phyloP scores from a whole-genome alignment of 2,797 vertebrate species.

The Sebastes glaucus region DNA sequence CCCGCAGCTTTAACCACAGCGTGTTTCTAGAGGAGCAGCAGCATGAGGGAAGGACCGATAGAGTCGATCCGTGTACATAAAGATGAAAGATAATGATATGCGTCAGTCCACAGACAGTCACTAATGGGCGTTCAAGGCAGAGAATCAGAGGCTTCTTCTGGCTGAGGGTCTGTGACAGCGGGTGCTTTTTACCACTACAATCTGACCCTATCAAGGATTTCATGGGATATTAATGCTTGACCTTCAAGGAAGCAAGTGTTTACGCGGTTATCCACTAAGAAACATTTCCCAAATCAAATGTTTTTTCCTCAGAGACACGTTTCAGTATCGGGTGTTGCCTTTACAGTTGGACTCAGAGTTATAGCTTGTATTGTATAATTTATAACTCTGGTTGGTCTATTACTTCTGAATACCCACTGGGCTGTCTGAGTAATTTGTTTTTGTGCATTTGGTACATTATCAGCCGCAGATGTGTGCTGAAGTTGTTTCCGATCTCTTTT shows the following conservation, averaged over 20 bases:
- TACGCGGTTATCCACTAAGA: background rate
- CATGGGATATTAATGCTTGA: conserved; percentile 57
- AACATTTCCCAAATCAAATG: conserved; percentile 1
- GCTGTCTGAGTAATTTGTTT: conserved; percentile 67
- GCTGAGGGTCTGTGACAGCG: conserved; percentile 44
- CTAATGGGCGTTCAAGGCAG: conserved; percentile 64
- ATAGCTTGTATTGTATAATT: conserved; percentile 58
- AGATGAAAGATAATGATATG: conserved; percentile 71
- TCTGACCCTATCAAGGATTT: conserved; percentile 38
- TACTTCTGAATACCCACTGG: conserved; percentile 63
- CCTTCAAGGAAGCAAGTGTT: conserved; percentile 47
- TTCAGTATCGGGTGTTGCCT: conserved; percentile 7
- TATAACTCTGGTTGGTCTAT: conserved; percentile 54
- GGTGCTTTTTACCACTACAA: conserved; percentile 46
- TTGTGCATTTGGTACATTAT: conserved; percentile 62
- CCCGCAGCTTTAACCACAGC: conserved; percentile 27
- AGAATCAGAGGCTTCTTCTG: conserved; percentile 58
- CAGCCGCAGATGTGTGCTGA: conserved; percentile 43
- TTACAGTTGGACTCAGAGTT: conserved; percentile 27
- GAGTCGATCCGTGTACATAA: conserved; percentile 37
- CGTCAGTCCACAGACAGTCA: conserved; percentile 57
- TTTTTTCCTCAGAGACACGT: conserved; percentile 17
- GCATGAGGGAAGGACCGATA: conserved; percentile 35
- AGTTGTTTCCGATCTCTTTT: conserved; percentile 56
- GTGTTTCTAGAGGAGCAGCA: conserved; percentile 24